A percentile compares a stretch with the other conserved stretches of the same genome.
Conservation (phyloP, 2,888 invertebrate species). For the Lepidochrysops patricia region DNA sequence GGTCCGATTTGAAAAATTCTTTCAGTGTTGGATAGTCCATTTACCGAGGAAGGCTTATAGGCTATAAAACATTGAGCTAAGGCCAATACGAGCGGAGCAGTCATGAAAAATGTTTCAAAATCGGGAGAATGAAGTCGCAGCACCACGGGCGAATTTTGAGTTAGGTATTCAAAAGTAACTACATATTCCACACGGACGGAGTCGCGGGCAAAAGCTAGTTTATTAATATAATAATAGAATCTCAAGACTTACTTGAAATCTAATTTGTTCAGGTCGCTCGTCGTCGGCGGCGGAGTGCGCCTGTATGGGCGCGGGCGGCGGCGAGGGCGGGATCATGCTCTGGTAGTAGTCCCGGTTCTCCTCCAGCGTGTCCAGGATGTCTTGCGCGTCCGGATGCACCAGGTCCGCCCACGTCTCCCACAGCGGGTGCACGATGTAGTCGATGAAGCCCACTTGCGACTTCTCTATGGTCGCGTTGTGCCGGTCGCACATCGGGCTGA, state of each 20-base stretch:
- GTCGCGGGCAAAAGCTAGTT: too few species aligned
- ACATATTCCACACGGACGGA: too few species aligned
- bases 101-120: too few species aligned
- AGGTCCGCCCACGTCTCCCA: conserved; percentile 99
- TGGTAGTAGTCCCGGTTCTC: conserved; percentile 99
- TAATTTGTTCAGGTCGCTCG: conserved; percentile 80
- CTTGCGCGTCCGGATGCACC: conserved; percentile 98
- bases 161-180: too few species aligned
- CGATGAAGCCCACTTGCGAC: conserved; percentile 99
- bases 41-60: too few species aligned
- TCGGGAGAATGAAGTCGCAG: too few species aligned
- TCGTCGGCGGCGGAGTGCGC: conserved; percentile 72
- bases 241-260: conserved; percentile 79
- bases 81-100: too few species aligned
- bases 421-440: conserved; percentile 99
- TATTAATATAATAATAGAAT: too few species aligned
- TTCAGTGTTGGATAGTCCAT: too few species aligned
- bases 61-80: too few species aligned
- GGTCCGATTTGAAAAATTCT: too few species aligned
- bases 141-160: too few species aligned
- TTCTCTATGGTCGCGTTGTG: conserved; percentile 98
- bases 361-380: conserved; percentile 97
- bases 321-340: conserved; percentile 95
- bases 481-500: conserved; percentile 99
- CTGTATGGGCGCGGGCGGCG: conserved; percentile 76